These are phyloP conservation scores for Gambusia yucatana DNA, from an alignment of 2,797 vertebrate species.

Conservation along the genomic window DNA sequence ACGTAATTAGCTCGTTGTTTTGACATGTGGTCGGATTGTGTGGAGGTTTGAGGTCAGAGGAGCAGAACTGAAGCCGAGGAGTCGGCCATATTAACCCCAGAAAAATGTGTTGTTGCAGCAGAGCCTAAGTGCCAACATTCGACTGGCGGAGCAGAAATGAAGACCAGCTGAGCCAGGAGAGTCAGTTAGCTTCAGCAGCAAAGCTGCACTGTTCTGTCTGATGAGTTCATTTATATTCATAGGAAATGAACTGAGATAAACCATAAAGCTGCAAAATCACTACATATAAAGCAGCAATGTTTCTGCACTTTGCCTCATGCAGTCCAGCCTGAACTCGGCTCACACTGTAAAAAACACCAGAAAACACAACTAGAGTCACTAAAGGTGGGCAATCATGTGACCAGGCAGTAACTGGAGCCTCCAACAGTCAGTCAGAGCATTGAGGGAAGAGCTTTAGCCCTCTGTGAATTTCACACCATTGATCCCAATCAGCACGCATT, in stretches of 20 bases:
- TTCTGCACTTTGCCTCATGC: background rate
- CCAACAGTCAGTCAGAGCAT: no score
- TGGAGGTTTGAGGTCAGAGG: slow-evolving; percentile 3
- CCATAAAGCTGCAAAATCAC: background rate
- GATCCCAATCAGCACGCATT: background rate
- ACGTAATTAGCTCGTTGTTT: slow-evolving; percentile 16
- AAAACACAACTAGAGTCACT: no score
- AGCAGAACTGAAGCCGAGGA: background rate
- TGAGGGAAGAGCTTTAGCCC: no score
- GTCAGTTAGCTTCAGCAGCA: background rate
- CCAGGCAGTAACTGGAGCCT: no score
- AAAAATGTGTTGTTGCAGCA: slow-evolving; percentile 2
- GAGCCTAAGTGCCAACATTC: slow-evolving; percentile 2
- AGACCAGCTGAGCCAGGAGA: background rate
- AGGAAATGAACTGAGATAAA: background rate
- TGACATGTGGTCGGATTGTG: slow-evolving; percentile 11
- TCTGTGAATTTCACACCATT: no score
- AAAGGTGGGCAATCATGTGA: no score
- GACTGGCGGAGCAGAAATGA: background rate
- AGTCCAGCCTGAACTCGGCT: background rate
- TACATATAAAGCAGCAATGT: background rate
- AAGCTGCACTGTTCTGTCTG: background rate
- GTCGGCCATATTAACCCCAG: slow-evolving; percentile 6
- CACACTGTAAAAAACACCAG: no score
- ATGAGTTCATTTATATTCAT: background rate